Evolutionary conservation across 2,797 vertebrate genomes (phyloP).

Genomic region (Luscinia luscinia): DNA sequence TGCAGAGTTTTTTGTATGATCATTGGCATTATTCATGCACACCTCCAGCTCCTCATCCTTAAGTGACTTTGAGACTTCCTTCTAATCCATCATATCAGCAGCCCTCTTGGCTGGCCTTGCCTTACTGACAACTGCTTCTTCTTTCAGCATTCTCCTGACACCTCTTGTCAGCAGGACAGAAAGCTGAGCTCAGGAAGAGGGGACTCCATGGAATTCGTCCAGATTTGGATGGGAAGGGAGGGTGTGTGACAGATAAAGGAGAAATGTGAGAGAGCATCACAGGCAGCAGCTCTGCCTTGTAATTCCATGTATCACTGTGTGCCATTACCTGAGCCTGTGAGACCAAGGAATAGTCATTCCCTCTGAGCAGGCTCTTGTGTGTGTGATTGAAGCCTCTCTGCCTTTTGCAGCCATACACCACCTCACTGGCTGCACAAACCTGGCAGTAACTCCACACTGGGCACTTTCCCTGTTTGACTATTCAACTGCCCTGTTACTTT

Average conservation of each 20-base stretch:
- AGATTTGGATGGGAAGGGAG: background rate
- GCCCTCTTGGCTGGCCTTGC: background rate
- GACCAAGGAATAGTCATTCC: background rate
- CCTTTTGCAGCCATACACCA: background rate
- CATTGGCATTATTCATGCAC: background rate
- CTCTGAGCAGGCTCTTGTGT: background rate
- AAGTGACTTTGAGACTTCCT: background rate
- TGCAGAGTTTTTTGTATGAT: background rate
- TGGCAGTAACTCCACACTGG: background rate
- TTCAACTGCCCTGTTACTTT: background rate
- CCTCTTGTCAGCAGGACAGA: background rate
- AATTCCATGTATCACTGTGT: fast-evolving
- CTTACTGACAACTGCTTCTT: background rate
- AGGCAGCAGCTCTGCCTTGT: background rate
- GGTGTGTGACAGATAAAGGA: background rate
- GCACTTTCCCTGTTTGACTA: background rate
- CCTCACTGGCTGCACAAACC: background rate
- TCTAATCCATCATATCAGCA: background rate
- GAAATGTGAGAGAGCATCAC: background rate
- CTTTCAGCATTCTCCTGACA: background rate
- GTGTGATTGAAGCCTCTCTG: background rate
- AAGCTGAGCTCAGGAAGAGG: background rate
- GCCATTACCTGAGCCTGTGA: background rate
- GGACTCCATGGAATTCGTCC: background rate
- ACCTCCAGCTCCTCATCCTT: background rate